phyloP scores from a whole-genome alignment of 2,888 invertebrate species.

The Drosophila peninsularis region DNA sequence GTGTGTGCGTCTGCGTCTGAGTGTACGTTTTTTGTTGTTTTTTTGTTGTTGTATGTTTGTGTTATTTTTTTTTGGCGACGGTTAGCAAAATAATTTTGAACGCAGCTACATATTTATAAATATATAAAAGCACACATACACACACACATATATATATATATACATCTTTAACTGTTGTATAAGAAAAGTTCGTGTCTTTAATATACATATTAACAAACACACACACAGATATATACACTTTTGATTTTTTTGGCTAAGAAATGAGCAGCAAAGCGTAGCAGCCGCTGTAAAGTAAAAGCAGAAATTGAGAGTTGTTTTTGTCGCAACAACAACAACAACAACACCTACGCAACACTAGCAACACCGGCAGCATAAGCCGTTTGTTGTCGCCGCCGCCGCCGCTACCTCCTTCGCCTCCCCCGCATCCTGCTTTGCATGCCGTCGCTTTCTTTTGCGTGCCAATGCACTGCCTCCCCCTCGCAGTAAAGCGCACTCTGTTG shows the following conservation, averaged over 20 bases:
- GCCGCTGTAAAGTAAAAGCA: slow-evolving; percentile 69
- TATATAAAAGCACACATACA: slow-evolving; percentile 17
- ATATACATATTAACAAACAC: slow-evolving; percentile 17
- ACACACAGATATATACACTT: slow-evolving; percentile 10
- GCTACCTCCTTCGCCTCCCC: background rate
- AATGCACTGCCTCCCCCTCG: slow-evolving; percentile 19
- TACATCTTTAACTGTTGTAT: slow-evolving; percentile 40
- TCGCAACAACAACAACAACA: slow-evolving; percentile 24
- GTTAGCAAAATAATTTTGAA: slow-evolving; percentile 54
- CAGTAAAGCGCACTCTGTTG: slow-evolving; percentile 34
- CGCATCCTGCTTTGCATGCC: slow-evolving; percentile 47
- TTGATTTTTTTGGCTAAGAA: slow-evolving; percentile 48
- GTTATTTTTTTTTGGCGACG: slow-evolving; percentile 57
- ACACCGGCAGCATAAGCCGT: slow-evolving; percentile 34
- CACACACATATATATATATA: background rate
- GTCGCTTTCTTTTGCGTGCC: slow-evolving; percentile 70
- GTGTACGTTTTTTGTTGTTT: slow-evolving; percentile 49
- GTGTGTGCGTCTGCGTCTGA: slow-evolving; percentile 67
- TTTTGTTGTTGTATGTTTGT: slow-evolving; percentile 34
- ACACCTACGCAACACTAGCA: slow-evolving; percentile 60
- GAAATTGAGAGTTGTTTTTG: slow-evolving; percentile 76
- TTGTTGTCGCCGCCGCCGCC: slow-evolving; percentile 10
- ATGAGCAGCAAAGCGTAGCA: slow-evolving; percentile 62
- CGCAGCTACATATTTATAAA: slow-evolving; percentile 34
- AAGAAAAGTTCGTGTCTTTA: slow-evolving; percentile 50